Evolutionary conservation across 1,140 invertebrate species (phyloP).

Genomic region (Triops cancriformis): DNA sequence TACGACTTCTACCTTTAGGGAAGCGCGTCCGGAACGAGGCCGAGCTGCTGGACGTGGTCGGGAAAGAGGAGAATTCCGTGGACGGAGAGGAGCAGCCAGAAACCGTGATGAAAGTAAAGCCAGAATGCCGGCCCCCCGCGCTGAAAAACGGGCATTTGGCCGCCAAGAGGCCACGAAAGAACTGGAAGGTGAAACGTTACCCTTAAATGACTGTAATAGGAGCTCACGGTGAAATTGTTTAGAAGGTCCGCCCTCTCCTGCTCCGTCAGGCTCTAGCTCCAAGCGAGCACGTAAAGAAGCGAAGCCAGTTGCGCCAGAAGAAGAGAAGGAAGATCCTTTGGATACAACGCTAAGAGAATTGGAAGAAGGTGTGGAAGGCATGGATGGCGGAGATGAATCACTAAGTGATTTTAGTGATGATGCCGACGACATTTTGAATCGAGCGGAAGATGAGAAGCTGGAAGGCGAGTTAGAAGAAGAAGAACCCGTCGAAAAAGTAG

Average conservation of each 20-base stretch:
- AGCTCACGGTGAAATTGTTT: background rate
- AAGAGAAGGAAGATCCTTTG: constrained; percentile 43
- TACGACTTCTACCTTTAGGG: constrained; percentile 26
- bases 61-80: constrained; percentile 16
- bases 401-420: constrained; percentile 79
- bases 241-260: background rate
- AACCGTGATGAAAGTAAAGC: constrained; percentile 2
- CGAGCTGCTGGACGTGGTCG: constrained; percentile 16
- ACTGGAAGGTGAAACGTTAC: background rate
- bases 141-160: background rate
- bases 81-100: background rate
- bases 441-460: constrained; percentile 38
- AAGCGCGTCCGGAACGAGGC: constrained; percentile 30
- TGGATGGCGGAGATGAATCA: constrained; percentile 50
- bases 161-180: background rate
- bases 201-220: background rate
- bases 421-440: constrained; percentile 72
- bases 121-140: background rate
- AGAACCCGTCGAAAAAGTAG: background rate
- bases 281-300: constrained; percentile 1
- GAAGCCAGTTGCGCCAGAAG: constrained; percentile 21
- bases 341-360: constrained; percentile 28
- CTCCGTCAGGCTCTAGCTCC: background rate
- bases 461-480: background rate
- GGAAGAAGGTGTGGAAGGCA: constrained; percentile 8